Conservation (phyloP, 2,888 invertebrate species). For the Aelia acuminata region DNA sequence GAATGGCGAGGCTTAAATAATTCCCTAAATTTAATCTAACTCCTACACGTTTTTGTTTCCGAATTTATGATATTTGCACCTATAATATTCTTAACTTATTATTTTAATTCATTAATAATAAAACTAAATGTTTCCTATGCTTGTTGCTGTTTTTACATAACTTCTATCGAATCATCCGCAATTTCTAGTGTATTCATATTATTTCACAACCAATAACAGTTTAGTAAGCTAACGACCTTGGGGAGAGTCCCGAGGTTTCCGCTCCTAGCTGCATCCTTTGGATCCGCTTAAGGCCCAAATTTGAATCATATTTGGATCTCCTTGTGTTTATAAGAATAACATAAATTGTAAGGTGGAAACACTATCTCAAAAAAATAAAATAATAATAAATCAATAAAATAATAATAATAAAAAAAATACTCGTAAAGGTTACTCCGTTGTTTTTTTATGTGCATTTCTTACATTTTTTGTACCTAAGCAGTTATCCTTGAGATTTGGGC, state of each 20-base stretch:
- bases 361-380: background rate
- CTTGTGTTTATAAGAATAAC: background rate
- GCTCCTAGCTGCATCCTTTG: background rate
- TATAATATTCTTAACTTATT: no score
- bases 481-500: slow-evolving; percentile 16
- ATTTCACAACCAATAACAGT: background rate
- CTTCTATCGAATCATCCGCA: background rate
- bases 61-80: no score
- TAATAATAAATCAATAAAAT: no score
- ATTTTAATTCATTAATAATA: no score
- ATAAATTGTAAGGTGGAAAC: background rate
- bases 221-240: background rate
- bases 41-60: no score
- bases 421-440: background rate
- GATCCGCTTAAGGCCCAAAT: background rate
- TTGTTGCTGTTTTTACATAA: no score
- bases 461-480: background rate
- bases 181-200: background rate
- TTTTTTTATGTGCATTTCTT: background rate
- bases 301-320: no score
- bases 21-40: no score
- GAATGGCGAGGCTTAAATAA: no score
- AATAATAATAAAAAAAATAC: no score
- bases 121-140: no score
- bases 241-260: background rate